Evolutionary conservation across 64 coral and sea anemone genomes (phyloP), one percentile per base, ranked within the genome.

Genomic region (Platygyra sinensis): DNA sequence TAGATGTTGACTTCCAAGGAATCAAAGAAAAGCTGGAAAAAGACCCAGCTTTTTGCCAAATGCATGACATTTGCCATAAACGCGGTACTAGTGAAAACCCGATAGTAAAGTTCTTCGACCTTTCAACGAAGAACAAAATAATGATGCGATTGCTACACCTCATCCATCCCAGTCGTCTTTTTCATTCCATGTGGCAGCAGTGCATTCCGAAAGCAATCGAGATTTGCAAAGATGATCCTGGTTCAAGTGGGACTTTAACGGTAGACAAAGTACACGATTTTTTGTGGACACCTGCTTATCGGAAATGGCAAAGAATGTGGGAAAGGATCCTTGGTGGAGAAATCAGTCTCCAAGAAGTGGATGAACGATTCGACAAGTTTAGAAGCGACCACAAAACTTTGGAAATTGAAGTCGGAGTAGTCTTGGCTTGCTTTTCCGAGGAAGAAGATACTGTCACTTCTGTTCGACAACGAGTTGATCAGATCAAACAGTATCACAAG

Each of bases 271-370:
- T 95, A 5, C 19, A 52, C 19, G 72, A 91, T 14, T n/a, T 71
- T 63, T 73, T 95, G 12, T 95, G 94, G 94, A 72, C 20, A 13
- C 54, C 89, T 10, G 75, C 86, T 30, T 86, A 83, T 60, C 30
- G 57, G 24, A 52, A 39, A 31, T 64, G 90, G 50, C 39, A 28
- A 20, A 57, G 62, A 14, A 31, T 92, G 33, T 87, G 78, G 46
- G 61, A 72, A 67, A 74, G 27, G 19, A 79, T 95, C 69, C 38
- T 95, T 5, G 86, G 22, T 13, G 94, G 86, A n/a, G 42, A 86
- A 36, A 89, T 95, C 64, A 72, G 77, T 30, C 72, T 95, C 31
- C 67, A 80, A 30, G 78, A 92, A 50, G 61, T 82, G 7, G 85
- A 92, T 22, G 81, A 72, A 62, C 38, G 15, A 62, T 95, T 95